Percentiles rank a stretch among this genome's conserved stretches.
phyloP scores from a whole-genome alignment of 2,888 invertebrate genomes.

The Patella caerulea region DNA sequence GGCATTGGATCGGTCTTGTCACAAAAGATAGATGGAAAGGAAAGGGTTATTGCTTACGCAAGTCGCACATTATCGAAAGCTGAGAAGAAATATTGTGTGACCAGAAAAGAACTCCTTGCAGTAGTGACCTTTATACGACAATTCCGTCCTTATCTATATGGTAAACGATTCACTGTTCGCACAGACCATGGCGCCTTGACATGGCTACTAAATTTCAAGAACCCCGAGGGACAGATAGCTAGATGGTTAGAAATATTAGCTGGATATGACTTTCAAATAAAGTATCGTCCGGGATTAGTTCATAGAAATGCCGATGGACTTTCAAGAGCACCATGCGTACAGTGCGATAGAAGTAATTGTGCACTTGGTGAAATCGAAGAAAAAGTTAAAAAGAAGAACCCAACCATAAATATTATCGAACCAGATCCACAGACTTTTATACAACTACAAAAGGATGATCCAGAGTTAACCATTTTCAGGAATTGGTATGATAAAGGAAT shows the following conservation, averaged over 20 bases:
- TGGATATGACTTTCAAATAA: slow-evolving; percentile 29
- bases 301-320: slow-evolving; percentile 31
- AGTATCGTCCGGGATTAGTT: slow-evolving; percentile 24
- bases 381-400: too few species aligned
- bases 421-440: too few species aligned
- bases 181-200: slow-evolving; percentile 46
- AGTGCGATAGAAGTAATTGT: slow-evolving; percentile 15
- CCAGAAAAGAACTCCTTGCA: slow-evolving; percentile 36
- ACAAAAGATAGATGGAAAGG: slow-evolving; percentile 39
- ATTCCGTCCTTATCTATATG: slow-evolving; percentile 43
- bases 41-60: slow-evolving; percentile 42
- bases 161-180: slow-evolving; percentile 36
- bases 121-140: slow-evolving; percentile 39
- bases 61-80: slow-evolving; percentile 35
- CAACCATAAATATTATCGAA: too few species aligned
- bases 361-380: too few species aligned
- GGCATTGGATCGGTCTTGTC: too few species aligned
- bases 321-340: slow-evolving; percentile 20
- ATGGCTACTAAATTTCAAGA: slow-evolving; percentile 38
- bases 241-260: slow-evolving; percentile 34
- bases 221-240: too few species aligned
- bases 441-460: too few species aligned
- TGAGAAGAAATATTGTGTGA: slow-evolving; percentile 39
- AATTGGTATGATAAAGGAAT: too few species aligned
- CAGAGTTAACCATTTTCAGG: too few species aligned